Base-by-base conservation (phyloP, 2,888 invertebrate species). In the Tipula lateralis region DNA sequence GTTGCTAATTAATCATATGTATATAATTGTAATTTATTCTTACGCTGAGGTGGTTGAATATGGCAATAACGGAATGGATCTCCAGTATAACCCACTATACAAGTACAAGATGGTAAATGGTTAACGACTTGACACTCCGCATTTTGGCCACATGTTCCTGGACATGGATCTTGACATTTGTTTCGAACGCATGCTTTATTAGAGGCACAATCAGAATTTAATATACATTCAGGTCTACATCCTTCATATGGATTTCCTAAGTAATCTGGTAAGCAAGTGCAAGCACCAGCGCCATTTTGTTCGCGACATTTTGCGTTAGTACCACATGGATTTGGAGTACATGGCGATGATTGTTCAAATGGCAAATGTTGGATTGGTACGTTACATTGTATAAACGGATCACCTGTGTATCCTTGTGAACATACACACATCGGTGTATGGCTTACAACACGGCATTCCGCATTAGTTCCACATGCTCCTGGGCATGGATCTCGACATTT, bases 401-500 rank as follows among this genome's bases (percentile, higher is more conserved):
- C 94, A 0, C 96, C 96, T 6, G 92, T 92, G 87, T 92, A 94
- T 39, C 94, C 95, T 81, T 89, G 87, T n/a, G 91, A 87, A 88
- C 96, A 96, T 34, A 93, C 91, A 88, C 96, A 94, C 87, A 93
- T 92, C 16, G 95, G 94, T 50, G 95, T 93, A 88, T 95, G 95
- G 88, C 94, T 95, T 44, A 94, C 91, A 1, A 95, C 95, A 85
- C 93, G 92, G 88, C 96, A 96, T 87, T 94, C 93, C 5, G 95
- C 92, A 88, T 94, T 95, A 9, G 91, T 87, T 32, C 95, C 95
- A 89, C 96, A 96, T 4, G 93, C 91, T 36, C 93, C 93, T 34
- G 92, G 91, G 87, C 95, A 96, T 19, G 95, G 95, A 89, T 96
- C 94, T 85, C 91, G 90, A 89, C 96, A 96, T 91, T 94, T 95